phyloP scores from a whole-genome alignment of 2,888 invertebrate species.

The Aspidiotus rigidus region DNA sequence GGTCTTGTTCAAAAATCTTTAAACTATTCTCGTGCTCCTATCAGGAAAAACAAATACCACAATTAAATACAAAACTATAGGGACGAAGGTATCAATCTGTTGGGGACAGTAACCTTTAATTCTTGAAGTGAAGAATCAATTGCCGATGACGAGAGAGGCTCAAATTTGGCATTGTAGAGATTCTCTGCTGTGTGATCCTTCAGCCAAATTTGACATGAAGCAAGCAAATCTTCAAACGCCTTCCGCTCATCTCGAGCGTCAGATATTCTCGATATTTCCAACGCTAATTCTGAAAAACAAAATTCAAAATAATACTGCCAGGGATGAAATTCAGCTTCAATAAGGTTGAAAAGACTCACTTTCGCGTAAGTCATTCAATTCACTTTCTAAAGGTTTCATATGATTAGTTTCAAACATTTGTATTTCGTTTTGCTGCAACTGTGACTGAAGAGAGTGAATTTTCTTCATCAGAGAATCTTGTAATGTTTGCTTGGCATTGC shows the following conservation, averaged over 20 bases:
- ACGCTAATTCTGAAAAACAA: conserved; percentile 21
- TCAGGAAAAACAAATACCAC: no score
- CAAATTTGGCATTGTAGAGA: conserved; percentile 47
- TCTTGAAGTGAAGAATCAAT: conserved; percentile 73
- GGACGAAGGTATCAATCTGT: no score
- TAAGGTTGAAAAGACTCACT: conserved; percentile 23
- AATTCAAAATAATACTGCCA: conserved; percentile 11
- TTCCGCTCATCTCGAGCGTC: conserved; percentile 13
- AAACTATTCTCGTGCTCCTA: conserved; percentile 63
- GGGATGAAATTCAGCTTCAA: not conserved
- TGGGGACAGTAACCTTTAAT: conserved; percentile 49
- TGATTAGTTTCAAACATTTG: conserved; percentile 55
- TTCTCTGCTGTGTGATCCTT: conserved; percentile 24
- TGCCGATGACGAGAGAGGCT: conserved; percentile 67
- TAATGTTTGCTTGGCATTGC: conserved; percentile 71
- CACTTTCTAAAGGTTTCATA: conserved; percentile 33
- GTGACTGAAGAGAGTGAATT: conserved; percentile 58
- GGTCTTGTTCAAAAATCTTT: conserved; percentile 64
- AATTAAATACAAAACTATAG: no score
- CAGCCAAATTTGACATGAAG: conserved; percentile 23
- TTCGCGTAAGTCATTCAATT: conserved; percentile 28
- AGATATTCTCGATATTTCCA: conserved; percentile 10
- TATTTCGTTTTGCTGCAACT: conserved; percentile 75
- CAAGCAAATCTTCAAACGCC: conserved; percentile 26
- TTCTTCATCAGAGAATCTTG: conserved; percentile 42